Evolutionary conservation across 2,797 vertebrate genomes (phyloP).

Genomic region (Scomberomorus guttatus): DNA sequence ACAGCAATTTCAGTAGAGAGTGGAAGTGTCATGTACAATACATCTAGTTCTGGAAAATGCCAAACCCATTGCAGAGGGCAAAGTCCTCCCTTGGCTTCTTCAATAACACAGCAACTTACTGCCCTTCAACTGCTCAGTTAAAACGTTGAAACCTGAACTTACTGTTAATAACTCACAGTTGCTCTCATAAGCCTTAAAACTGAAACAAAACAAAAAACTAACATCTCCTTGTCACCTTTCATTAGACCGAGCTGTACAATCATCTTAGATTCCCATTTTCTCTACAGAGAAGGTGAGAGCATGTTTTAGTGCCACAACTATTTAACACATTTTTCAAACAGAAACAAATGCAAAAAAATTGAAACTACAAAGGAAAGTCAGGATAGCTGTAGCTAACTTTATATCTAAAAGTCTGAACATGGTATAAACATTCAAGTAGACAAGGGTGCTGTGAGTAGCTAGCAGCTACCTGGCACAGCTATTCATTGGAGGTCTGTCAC

Average conservation of each 20-base stretch:
- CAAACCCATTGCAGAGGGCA: background rate
- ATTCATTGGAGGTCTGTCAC: slow-evolving; percentile 38
- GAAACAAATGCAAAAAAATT: background rate
- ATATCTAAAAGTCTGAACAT: slow-evolving; percentile 2
- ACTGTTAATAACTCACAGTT: background rate
- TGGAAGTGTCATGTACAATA: slow-evolving; percentile 5
- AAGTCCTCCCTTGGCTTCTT: background rate
- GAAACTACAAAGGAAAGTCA: background rate
- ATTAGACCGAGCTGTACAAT: background rate
- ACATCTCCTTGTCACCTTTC: background rate
- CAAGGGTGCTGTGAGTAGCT: slow-evolving; percentile 5
- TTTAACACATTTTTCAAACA: background rate
- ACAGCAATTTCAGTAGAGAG: slow-evolving; percentile 61
- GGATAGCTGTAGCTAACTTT: background rate
- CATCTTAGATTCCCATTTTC: background rate
- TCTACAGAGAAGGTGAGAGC: background rate
- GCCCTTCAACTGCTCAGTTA: background rate
- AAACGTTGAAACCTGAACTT: background rate
- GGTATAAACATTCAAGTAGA: background rate
- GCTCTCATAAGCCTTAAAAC: slow-evolving; percentile 1
- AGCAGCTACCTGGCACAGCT: slow-evolving; percentile 17
- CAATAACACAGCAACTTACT: background rate
- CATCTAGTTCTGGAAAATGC: background rate
- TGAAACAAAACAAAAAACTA: background rate
- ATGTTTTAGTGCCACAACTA: background rate